Conservation (phyloP, 1,140 invertebrate species). For the Megalonaias nervosa region DNA sequence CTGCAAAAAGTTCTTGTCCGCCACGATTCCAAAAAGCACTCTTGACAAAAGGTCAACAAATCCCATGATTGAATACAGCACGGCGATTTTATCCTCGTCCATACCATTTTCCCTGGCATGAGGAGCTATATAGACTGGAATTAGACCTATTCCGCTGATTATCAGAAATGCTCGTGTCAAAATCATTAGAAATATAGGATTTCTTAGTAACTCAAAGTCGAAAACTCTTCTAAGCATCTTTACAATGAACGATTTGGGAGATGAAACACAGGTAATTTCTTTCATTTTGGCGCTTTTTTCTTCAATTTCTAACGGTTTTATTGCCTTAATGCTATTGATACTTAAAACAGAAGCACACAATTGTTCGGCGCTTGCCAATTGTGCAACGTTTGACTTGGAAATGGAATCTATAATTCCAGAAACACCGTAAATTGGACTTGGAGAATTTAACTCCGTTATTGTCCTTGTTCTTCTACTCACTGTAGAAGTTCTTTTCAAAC, state of each 20-base stretch:
- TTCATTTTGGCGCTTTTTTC: too few species aligned
- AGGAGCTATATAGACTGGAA: slow-evolving; percentile 12
- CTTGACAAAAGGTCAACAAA: slow-evolving; percentile 19
- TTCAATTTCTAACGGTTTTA: too few species aligned
- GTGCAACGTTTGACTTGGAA: too few species aligned
- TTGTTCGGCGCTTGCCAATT: too few species aligned
- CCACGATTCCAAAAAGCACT: slow-evolving; percentile 14
- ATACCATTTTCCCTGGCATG: slow-evolving; percentile 14
- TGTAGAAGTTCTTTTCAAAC: too few species aligned
- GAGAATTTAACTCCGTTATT: too few species aligned
- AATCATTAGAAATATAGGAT: slow-evolving; percentile 22
- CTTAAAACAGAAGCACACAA: too few species aligned
- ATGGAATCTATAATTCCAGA: too few species aligned
- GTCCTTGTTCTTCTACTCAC: too few species aligned
- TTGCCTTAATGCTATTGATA: too few species aligned
- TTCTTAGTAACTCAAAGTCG: neutral
- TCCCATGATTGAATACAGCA: slow-evolving; percentile 20
- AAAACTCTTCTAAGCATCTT: neutral
- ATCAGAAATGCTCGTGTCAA: slow-evolving; percentile 16
- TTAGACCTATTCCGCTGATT: slow-evolving; percentile 1
- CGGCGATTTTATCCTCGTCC: neutral
- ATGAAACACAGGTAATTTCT: too few species aligned
- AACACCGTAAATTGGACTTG: too few species aligned
- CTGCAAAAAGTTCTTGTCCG: slow-evolving; percentile 19
- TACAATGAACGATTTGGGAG: neutral